Evolutionary conservation across 2,797 vertebrate genomes (phyloP).

Genomic region (Chrosomus eos): DNA sequence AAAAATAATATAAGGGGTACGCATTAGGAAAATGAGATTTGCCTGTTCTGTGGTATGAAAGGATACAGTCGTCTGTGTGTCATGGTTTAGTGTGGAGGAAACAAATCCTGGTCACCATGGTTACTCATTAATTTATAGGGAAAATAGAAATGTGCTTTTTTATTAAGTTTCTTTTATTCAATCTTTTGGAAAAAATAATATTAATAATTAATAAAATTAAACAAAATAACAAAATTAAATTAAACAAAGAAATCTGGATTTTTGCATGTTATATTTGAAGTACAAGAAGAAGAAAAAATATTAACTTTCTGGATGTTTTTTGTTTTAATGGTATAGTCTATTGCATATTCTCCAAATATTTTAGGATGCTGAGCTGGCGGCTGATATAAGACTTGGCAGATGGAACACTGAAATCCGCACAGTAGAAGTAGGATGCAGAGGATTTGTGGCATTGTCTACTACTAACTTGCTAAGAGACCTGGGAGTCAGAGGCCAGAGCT

Average conservation of each 20-base stretch:
- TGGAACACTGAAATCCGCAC: neutral
- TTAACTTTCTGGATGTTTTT: neutral
- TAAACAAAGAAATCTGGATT: neutral
- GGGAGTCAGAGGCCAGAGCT: no score
- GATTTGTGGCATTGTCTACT: neutral
- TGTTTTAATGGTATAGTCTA: neutral
- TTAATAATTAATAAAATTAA: no score
- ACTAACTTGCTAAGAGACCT: no score
- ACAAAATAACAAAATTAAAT: neutral
- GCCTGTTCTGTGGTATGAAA: neutral
- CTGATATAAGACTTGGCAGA: neutral
- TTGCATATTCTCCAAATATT: neutral
- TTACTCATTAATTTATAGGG: neutral
- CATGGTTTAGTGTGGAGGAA: neutral
- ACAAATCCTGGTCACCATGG: neutral
- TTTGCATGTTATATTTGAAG: no score
- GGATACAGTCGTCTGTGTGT: neutral
- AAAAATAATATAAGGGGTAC: neutral
- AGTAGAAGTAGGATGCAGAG: slow-evolving; percentile 16
- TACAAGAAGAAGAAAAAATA: neutral
- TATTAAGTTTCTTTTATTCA: neutral
- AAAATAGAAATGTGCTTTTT: neutral
- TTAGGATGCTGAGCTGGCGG: neutral
- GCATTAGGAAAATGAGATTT: neutral
- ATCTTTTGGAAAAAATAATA: no score